Percentiles rank a stretch among this genome's conserved stretches.
These are phyloP conservation scores for Discoglossus pictus DNA, from an alignment of 2,797 vertebrate species.

Conservation along the genomic window DNA sequence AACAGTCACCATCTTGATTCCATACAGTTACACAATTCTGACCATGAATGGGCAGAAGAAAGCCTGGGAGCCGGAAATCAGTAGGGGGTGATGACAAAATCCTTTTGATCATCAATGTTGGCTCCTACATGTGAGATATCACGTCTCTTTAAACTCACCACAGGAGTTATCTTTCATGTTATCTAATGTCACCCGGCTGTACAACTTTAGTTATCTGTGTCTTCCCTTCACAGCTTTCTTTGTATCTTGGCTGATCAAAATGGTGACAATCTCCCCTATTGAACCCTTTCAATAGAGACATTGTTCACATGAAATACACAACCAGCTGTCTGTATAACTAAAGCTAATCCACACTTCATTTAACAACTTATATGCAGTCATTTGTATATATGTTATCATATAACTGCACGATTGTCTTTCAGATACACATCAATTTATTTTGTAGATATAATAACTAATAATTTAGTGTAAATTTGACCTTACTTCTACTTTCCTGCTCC, in stretches of 20 bases:
- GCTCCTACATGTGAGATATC: constrained; percentile 14
- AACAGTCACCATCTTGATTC: no score
- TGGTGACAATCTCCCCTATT: constrained; percentile 13
- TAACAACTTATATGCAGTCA: no score
- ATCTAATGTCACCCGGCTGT: constrained; percentile 5
- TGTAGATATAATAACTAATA: no score
- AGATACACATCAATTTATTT: no score
- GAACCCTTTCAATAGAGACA: not conserved
- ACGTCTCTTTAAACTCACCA: constrained; percentile 15
- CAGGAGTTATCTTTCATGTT: constrained; percentile 6
- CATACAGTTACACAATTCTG: no score
- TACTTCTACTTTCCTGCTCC: no score
- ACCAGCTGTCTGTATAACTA: constrained; percentile 1
- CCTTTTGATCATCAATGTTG: constrained; percentile 24
- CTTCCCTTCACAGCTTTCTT: not conserved
- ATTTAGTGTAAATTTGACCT: no score
- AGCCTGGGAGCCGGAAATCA: constrained; percentile 14
- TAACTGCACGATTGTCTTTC: no score
- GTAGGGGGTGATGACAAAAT: constrained; percentile 11
- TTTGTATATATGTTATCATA: no score
- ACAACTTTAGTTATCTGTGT: constrained; percentile 10
- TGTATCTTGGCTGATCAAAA: constrained; percentile 7
- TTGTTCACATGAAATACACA: not conserved
- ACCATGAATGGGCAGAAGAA: no score
- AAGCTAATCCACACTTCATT: not conserved